Conservation (phyloP, 2,888 invertebrate genomes). For the Conistra vaccinii region DNA sequence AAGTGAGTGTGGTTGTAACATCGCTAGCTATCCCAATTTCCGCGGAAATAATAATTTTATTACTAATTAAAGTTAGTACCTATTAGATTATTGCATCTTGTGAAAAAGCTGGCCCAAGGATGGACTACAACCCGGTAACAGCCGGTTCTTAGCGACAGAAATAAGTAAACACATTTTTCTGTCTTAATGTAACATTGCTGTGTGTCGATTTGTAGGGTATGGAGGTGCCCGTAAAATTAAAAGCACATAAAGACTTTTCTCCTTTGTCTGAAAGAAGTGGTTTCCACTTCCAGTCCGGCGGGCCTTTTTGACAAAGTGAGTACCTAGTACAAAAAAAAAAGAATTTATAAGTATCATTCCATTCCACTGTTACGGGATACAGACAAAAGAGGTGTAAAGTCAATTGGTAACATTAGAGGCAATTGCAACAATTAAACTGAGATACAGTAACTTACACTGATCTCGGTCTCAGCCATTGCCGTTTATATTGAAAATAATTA, state of each 20-base stretch:
- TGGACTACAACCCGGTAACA: neutral
- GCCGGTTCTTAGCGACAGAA: neutral
- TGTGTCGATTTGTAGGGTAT: neutral
- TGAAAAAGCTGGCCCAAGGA: neutral
- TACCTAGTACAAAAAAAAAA: constrained; percentile 6
- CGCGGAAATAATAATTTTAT: neutral
- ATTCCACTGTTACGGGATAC: constrained; percentile 1
- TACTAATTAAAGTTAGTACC: neutral
- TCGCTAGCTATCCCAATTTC: neutral
- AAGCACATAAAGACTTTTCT: neutral
- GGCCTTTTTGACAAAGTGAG: constrained; percentile 1
- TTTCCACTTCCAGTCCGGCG: neutral
- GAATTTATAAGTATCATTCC: neutral
- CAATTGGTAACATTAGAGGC: constrained; percentile 46
- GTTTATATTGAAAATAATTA: constrained; percentile 50
- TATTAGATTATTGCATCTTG: too few species aligned
- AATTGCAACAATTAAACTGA: constrained; percentile 49
- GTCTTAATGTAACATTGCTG: neutral
- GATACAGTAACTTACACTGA: constrained; percentile 29
- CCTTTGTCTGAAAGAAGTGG: constrained; percentile 3
- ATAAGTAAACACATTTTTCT: neutral
- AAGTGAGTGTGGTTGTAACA: neutral
- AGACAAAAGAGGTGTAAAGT: constrained; percentile 47
- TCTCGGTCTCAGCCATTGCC: constrained; percentile 2
- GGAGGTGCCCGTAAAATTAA: neutral